These are phyloP conservation scores for Zeuzera pyrina DNA, from an alignment of 2,888 invertebrate genomes.

Conservation along the genomic window DNA sequence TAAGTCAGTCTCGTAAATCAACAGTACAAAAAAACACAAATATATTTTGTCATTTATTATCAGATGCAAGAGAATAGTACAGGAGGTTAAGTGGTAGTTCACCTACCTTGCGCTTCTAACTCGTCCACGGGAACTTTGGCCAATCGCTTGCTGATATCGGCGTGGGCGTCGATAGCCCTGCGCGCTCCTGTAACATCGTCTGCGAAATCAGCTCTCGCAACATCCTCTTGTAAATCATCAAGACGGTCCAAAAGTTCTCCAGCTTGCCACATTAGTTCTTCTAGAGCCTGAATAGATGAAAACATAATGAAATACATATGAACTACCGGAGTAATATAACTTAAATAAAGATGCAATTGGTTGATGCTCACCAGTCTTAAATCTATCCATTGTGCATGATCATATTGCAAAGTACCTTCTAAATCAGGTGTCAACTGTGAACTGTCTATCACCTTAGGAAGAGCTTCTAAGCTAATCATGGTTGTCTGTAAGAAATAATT, in stretches of 20 bases:
- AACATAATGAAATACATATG: background rate
- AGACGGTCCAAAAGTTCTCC: conserved; percentile 93
- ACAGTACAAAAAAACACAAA: too few relatives aligned
- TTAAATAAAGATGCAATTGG: too few relatives aligned
- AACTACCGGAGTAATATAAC: too few relatives aligned
- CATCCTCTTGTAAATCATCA: conserved; percentile 93
- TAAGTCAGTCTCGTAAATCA: too few relatives aligned
- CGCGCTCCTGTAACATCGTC: conserved; percentile 95
- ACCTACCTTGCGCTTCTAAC: conserved; percentile 87
- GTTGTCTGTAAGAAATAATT: conserved; percentile 82
- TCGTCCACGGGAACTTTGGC: conserved; percentile 95
- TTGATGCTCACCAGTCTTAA: conserved; percentile 78
- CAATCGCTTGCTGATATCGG: conserved; percentile 94
- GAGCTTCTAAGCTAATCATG: conserved; percentile 95
- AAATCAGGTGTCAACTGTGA: conserved; percentile 94
- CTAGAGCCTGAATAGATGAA: conserved; percentile 76
- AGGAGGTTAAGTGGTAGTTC: too few relatives aligned
- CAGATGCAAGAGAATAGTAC: too few relatives aligned
- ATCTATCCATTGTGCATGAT: conserved; percentile 98
- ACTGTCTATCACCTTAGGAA: conserved; percentile 93
- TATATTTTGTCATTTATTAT: too few relatives aligned
- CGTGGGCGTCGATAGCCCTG: conserved; percentile 93
- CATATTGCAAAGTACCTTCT: conserved; percentile 94
- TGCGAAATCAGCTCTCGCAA: conserved; percentile 94
- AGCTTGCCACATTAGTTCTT: conserved; percentile 97